Evolutionary conservation across 2,113 vertebrate species (phyloP), one percentile per base, ranked within the genome.

Genomic region (Cryptotis parvus): DNA sequence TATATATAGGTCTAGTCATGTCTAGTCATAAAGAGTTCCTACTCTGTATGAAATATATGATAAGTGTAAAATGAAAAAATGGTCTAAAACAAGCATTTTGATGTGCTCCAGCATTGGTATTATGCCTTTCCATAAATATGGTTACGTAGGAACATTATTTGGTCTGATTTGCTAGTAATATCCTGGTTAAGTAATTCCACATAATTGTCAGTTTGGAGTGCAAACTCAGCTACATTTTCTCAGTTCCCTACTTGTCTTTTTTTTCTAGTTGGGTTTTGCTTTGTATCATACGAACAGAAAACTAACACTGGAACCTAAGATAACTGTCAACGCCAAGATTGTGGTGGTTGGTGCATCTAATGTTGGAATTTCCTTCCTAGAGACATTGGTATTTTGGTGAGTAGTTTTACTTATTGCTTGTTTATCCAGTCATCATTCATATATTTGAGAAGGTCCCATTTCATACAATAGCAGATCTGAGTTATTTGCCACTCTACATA

Each of bases 321-420:
- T 98, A 26, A 97, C 96, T 61, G 29, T 99, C 82, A 99, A 99
- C 89, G 97, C 97, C 93, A 98, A 98, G 97, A 98, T 99, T 7
- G 99, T 99, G 90, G 98, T 99, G 77, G 98, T 99, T 78, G 99
- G 99, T 35, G 99, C 99, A 0, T 99, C 99, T 0, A 98, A 98
- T 84, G 98, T 98, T 4, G 99, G 98, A 37, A 97, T 99, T 85
- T 98, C 99, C 75, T 98, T 99, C 96, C 97, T 99, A 26, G 98
- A 99, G 98, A 98, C 98, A 0, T 93, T 99, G 1, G 79, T 98
- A 49, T 99, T 99, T 96, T 98, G 98, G 99, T 99, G 97, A 98
- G 98, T 97, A 97, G 97, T 98, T 98, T 97, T 75, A 31, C 75
- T 83, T 29, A 66, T 10, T 41, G 45, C 37, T 70, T 68, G 14